Base-by-base conservation (phyloP, 2,113 vertebrate species). In the Phyllostomus hastatus region DNA sequence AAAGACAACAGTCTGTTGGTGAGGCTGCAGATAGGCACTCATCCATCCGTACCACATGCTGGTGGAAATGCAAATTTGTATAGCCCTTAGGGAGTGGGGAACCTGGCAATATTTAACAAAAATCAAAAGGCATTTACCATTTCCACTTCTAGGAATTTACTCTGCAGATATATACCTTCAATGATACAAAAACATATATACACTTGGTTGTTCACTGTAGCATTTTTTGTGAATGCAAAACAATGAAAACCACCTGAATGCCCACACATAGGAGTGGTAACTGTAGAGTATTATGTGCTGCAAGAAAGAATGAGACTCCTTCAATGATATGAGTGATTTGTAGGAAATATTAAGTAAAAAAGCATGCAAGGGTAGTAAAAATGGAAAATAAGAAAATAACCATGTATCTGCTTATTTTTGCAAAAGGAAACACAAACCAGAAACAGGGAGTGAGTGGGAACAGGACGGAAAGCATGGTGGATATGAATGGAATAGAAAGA, bases 1-100 rank as follows among this genome's bases (percentile, higher is more conserved):
- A 92, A 95, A 76, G 26, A 67, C 38, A n/a, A 86, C 50, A 88
- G 57, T 91, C 41, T 54, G 52, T 95, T 54, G 90, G n/a, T 57
- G 22, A 75, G 16, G 20, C 35, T 86, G 15, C 48, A 15, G 69
- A 92, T 0, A 81, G 38, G 46, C 43, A 82, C 20, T 94, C 17
- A 46, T 41, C 43, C 38, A 86, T 94, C 33, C 48, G 38, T 41
- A 91, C 54, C 31, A 87, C 41, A 79, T 46, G 64, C n/a, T 75
- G 33, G 43, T 59, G 73, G 86, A 41, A 88, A 89, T 24, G 17
- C 46, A 88, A 87, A 90, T 31, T 61, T 67, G 52, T 72, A 64
- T 16, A 91, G 41, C 11, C 22, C 64, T 87, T 88, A 70, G 4
- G 16, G 61, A 78, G 14, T 3, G 38, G 48, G 31, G 8, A 66